Evolutionary conservation across 2,797 vertebrate genomes (phyloP), one percentile per base, ranked within the genome.

Genomic region (Tangara arthus): DNA sequence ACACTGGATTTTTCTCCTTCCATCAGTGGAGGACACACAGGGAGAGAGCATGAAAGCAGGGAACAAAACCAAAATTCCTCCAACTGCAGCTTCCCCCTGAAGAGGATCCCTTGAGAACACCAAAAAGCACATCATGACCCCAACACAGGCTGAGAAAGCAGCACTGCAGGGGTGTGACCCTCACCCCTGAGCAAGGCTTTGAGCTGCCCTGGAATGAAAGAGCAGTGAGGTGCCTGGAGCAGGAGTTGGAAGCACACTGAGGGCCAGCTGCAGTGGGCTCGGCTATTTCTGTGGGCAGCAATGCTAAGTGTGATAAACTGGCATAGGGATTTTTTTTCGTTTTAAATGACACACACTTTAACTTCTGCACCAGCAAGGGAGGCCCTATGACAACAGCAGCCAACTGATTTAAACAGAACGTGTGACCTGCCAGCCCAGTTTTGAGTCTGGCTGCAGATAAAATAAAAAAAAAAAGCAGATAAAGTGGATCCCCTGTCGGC

Each of bases 321-420:
- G 2, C 3, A 3, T 16, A 19, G 9, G 2, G 2, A 0, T 2
- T 20, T 23, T 32, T n/a, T 34, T 23, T 3, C 6, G 17, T 69
- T 77, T 89, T n/a, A 37, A 52, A 34, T 66, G 11, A 61, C 41
- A 76, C 11, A 37, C 13, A 17, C 3, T 12, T 18, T 27, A 80
- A 37, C 20, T 69, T 82, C 37, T 57, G 53, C 21, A 71, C 66
- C 69, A 66, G n/a, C 30, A 84, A 78, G 24, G 39, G 37, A 83
- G 15, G 12, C 27, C 19, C 32, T 71, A 14, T 18, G 53, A 52
- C 23, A 87, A 32, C 61, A 89, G 41, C 32, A 71, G 23, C 16
- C 46, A 46, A 20, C 6, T 39, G 15, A 57, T 50, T 59, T 63
- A 60, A 87, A 76, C 1, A 47, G 3, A 75, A n/a, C 1, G 2